Conservation (phyloP, 2,797 vertebrate species). For the Moxostoma hubbsi region DNA sequence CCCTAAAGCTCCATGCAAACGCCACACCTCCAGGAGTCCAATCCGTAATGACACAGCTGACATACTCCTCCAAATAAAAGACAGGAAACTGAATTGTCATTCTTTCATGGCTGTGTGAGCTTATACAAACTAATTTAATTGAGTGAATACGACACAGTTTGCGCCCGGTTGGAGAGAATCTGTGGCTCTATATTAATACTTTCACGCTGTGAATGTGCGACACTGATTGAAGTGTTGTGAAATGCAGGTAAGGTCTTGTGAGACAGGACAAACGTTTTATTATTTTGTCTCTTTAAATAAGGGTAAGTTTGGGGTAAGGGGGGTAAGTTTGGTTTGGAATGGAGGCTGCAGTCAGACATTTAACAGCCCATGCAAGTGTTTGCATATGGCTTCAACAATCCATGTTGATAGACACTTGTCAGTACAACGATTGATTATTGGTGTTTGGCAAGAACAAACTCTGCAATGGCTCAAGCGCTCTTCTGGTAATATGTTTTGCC, state of each 20-base stretch:
- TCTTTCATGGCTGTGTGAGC: slow-evolving; percentile 6
- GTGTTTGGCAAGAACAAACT: slow-evolving; percentile 32
- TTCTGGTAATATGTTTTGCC: slow-evolving; percentile 65
- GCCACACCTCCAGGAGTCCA: slow-evolving; percentile 21
- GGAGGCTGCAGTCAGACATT: background rate
- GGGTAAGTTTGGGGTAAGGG: too few species aligned
- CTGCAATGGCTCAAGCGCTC: slow-evolving; percentile 11
- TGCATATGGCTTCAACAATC: slow-evolving; percentile 31
- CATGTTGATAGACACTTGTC: slow-evolving; percentile 18
- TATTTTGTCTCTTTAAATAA: slow-evolving; percentile 43
- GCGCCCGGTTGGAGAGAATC: slow-evolving; percentile 3
- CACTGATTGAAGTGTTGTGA: slow-evolving; percentile 51
- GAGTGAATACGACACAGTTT: slow-evolving; percentile 21
- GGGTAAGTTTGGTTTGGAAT: too few species aligned
- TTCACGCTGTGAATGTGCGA: slow-evolving; percentile 14
- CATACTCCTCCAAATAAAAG: slow-evolving; percentile 9
- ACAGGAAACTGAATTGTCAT: slow-evolving; percentile 5
- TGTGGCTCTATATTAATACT: slow-evolving; percentile 27
- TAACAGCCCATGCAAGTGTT: background rate
- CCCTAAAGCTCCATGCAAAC: slow-evolving; percentile 21
- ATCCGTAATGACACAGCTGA: background rate
- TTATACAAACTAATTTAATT: slow-evolving; percentile 37
- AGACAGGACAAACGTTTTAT: slow-evolving; percentile 7
- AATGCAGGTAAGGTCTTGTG: slow-evolving; percentile 26
- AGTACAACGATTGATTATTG: slow-evolving; percentile 52